Evolutionary conservation across 2,797 vertebrate species (phyloP).

Genomic region (Agapornis canus): DNA sequence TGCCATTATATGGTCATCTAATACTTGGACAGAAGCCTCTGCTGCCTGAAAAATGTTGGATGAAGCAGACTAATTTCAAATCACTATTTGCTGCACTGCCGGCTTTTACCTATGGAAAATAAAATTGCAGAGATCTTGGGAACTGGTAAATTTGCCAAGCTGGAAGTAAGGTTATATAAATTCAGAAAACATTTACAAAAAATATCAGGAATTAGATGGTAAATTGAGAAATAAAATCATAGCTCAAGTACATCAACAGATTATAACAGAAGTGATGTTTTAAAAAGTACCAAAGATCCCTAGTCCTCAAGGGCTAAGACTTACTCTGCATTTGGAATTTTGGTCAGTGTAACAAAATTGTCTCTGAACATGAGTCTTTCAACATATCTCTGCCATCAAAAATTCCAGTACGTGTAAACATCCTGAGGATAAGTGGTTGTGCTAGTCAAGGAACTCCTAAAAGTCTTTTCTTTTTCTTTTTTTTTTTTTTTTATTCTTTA

Average conservation of each 20-base stretch:
- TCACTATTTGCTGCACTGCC: slow-evolving; percentile 43
- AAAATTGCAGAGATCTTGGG: slow-evolving; percentile 49
- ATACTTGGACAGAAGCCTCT: slow-evolving; percentile 58
- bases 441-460: not conserved
- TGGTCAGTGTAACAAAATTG: not conserved
- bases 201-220: not conserved
- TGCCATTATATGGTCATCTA: slow-evolving; percentile 55
- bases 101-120: slow-evolving; percentile 56
- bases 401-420: not conserved
- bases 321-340: not conserved
- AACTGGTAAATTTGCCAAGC: slow-evolving; percentile 31
- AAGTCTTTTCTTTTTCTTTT: not conserved
- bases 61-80: slow-evolving; percentile 58
- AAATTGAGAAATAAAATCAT: slow-evolving; percentile 4
- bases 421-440: not conserved
- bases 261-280: not conserved
- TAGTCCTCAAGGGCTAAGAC: not conserved
- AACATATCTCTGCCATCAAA: not conserved
- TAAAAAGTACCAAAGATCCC: not conserved
- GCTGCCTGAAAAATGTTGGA: slow-evolving; percentile 57
- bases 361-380: not conserved
- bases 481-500: not conserved
- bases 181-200: not conserved
- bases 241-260: not conserved
- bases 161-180: not conserved